Evolutionary conservation across 2,113 vertebrate species (phyloP), one percentile per base, ranked within the genome.

Genomic region (Taxidea taxus): DNA sequence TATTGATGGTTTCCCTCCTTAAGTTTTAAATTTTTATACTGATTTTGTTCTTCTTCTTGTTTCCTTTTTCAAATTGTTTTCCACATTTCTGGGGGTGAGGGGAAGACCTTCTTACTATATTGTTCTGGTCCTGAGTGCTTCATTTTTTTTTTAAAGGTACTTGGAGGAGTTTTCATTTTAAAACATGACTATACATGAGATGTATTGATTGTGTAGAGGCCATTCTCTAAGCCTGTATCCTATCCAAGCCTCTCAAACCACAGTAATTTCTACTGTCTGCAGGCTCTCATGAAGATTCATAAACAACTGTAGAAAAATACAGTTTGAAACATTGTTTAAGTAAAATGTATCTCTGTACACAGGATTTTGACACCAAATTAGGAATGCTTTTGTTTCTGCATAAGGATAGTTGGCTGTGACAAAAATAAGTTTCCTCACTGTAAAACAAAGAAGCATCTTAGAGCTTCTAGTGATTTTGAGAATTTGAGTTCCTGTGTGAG

Each of bases 81-180:
- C 93, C 44, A 78, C 9, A 47, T 84, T 94, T 84, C 15, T 58
- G 31, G 34, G 10, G 6, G 25, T 68, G 8, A 7, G 12, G 58
- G 87, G 81, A 88, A 21, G 72, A 82, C 84, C 15, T 83, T 94
- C 78, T 91, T 85, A 91, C 29, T 54, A 11, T 87, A 83, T 64
- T 72, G 14, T 25, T n/a, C 47, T 92, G 84, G 39, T 62, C n/a
- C 4, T 49, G 60, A 78, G 34, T 74, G 29, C 64, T 92, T 91
- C 64, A 68, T 94, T 97, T 97, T 96, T 97, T 96, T 78, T 95
- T 72, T 88, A 86, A 94, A 56, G 44, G 10, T 64, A 37, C 44
- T 94, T 58, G 18, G 70, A 86, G 31, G 68, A 93, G 20, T 94
- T 95, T 93, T 85, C 83, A 77, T 95, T 93, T 80, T 95, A 93